phyloP scores from a whole-genome alignment of 2,888 invertebrate genomes.

The Noctua janthina region DNA sequence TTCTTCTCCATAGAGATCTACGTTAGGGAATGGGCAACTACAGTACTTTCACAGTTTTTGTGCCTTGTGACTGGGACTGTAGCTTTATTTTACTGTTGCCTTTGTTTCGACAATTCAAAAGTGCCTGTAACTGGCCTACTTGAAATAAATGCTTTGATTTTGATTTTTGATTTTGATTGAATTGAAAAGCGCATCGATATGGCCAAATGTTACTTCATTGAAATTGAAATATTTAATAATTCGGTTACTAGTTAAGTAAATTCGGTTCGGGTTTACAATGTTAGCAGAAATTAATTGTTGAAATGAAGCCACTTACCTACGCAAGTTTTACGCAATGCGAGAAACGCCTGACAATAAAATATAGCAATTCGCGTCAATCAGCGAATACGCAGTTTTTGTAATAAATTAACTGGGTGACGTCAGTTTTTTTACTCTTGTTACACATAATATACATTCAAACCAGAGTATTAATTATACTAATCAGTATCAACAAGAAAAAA shows the following conservation, averaged over 20 bases:
- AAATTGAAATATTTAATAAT: not conserved
- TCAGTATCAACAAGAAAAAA: not conserved
- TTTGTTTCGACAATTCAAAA: no score
- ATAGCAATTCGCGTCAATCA: constrained; percentile 15
- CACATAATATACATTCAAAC: not conserved
- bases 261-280: not conserved
- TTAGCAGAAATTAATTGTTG: not conserved
- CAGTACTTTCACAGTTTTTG: no score
- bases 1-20: no score
- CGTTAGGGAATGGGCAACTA: no score
- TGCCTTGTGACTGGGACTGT: no score
- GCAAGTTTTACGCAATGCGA: not conserved
- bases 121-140: no score
- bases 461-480: not conserved
- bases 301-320: no score
- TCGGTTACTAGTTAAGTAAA: not conserved
- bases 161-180: no score
- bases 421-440: not conserved
- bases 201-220: not conserved
- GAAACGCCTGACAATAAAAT: constrained; percentile 1
- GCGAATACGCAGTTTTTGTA: not conserved
- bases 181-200: not conserved
- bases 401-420: not conserved
- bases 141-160: no score
- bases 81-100: no score